Conservation (phyloP, 2,113 vertebrate species). For the Rafetus swinhoei region DNA sequence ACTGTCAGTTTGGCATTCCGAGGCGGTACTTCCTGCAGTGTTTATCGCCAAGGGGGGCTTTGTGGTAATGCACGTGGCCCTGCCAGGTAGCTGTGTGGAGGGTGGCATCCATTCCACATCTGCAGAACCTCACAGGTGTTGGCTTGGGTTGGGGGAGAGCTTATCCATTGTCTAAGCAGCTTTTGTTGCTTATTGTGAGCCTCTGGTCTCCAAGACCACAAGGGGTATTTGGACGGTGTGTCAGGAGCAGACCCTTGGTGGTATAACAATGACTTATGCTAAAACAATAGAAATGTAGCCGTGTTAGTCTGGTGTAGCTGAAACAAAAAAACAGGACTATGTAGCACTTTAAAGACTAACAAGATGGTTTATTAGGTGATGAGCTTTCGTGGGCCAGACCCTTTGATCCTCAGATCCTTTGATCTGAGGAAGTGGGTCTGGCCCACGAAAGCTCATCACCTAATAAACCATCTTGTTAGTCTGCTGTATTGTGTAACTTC, state of each 20-base stretch:
- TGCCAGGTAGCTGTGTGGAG: not conserved
- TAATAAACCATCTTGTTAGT: too few species aligned
- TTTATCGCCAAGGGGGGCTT: not conserved
- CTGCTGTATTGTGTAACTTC: not conserved
- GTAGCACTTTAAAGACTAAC: too few species aligned
- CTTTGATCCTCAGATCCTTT: too few species aligned
- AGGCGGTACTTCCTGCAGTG: not conserved
- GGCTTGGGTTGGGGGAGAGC: too few species aligned
- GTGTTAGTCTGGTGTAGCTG: too few species aligned
- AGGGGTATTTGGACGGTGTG: not conserved
- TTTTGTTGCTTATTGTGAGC: not conserved
- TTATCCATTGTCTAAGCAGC: not conserved
- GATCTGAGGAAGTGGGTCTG: too few species aligned
- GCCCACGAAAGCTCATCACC: too few species aligned
- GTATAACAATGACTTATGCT: conserved; percentile 2
- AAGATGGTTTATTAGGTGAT: too few species aligned
- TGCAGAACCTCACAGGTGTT: too few species aligned
- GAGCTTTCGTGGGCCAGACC: too few species aligned
- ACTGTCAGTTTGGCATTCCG: not conserved
- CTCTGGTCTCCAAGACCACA: not conserved
- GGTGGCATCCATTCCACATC: not conserved
- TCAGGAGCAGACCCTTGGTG: not conserved
- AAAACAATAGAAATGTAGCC: too few species aligned
- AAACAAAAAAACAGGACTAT: too few species aligned
- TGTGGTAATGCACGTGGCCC: not conserved